Conservation (phyloP, 2,797 vertebrate genomes). For the Sebastes alutus region DNA sequence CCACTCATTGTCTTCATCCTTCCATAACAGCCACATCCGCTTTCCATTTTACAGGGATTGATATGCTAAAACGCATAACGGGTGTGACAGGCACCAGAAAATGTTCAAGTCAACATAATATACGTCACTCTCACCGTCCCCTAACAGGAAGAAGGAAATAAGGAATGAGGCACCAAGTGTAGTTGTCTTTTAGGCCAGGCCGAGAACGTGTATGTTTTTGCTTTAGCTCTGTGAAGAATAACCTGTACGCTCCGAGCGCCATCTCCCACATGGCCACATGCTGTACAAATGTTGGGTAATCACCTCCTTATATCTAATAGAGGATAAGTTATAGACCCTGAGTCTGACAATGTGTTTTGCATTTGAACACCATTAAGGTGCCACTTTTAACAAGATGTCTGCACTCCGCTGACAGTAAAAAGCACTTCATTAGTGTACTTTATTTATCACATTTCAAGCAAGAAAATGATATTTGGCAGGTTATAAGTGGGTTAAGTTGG, state of each 20-base stretch:
- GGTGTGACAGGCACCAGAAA: conserved; percentile 45
- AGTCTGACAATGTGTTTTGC: conserved; percentile 67
- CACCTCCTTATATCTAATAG: conserved; percentile 45
- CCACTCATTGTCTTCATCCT: conserved; percentile 70
- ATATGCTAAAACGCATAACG: conserved; percentile 68
- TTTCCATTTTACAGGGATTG: conserved; percentile 74
- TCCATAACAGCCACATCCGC: conserved; percentile 69
- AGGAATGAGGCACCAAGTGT: conserved; percentile 38
- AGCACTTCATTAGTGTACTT: conserved; percentile 62
- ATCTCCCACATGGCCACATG: conserved; percentile 48
- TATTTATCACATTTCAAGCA: conserved; percentile 68
- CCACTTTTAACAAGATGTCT: conserved; percentile 57
- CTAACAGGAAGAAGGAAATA: conserved; percentile 35
- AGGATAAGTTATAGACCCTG: conserved; percentile 30
- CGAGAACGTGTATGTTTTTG: conserved; percentile 65
- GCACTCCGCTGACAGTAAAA: conserved; percentile 51
- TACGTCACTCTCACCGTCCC: conserved; percentile 35
- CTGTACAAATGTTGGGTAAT: conserved; percentile 55
- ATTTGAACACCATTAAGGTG: conserved; percentile 70
- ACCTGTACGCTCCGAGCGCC: conserved; percentile 24
- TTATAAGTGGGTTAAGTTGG: conserved; percentile 44
- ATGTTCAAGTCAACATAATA: conserved; percentile 35
- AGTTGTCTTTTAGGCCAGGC: conserved; percentile 36
- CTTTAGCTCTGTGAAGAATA: conserved; percentile 40
- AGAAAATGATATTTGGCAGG: conserved; percentile 69